Conservation (phyloP, 2,113 vertebrate species). For the Sigmodon hispidus region DNA sequence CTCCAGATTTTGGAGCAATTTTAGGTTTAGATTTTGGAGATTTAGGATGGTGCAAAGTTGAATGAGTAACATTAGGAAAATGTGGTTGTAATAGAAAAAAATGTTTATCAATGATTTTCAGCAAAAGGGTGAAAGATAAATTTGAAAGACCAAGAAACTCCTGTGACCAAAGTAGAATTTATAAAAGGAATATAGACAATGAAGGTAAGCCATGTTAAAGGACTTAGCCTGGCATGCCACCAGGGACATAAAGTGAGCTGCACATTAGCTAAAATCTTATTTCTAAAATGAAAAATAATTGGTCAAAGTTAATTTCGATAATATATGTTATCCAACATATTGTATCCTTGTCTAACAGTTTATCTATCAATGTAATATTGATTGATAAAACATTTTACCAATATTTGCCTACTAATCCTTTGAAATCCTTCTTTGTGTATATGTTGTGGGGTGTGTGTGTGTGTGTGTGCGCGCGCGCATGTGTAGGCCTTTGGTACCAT, state of each 20-base stretch:
- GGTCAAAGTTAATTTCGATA: not conserved
- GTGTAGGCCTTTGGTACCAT: not conserved
- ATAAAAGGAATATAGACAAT: not conserved
- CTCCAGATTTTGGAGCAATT: not conserved
- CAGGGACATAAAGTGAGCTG: not conserved
- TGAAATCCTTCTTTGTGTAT: not conserved
- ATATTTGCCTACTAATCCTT: not conserved
- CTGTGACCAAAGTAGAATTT: not conserved
- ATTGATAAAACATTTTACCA: not conserved
- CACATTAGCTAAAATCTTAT: not conserved
- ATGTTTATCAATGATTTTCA: not conserved
- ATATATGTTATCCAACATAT: not conserved
- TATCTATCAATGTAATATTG: not conserved
- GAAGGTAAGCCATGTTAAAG: not conserved
- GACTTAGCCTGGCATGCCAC: not conserved
- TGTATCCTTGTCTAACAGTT: not conserved
- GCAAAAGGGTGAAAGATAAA: not conserved
- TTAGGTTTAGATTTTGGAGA: not conserved
- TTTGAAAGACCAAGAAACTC: not conserved
- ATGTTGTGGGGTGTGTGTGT: too few relatives aligned
- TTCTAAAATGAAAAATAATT: slow-evolving; percentile 1
- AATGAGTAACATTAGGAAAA: not conserved
- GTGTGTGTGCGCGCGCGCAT: too few relatives aligned
- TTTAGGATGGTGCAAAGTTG: not conserved
- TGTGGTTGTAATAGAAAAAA: not conserved